Evolutionary conservation across 2,888 invertebrate species (phyloP).

Genomic region (Silvanus unidentatus): DNA sequence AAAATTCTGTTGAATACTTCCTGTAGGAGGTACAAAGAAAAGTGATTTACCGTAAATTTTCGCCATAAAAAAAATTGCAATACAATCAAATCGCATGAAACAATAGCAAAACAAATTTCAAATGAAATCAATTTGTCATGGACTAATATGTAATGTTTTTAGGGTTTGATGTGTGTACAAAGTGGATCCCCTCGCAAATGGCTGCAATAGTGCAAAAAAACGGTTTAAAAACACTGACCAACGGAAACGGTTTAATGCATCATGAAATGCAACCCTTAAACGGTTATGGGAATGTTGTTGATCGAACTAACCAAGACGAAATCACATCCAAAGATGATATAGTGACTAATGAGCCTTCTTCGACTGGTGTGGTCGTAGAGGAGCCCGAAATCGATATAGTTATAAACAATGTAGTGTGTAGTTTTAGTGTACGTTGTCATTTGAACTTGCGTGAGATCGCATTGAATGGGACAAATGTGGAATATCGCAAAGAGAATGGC

Average conservation of each 20-base stretch:
- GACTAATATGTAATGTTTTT: constrained; percentile 4
- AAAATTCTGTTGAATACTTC: not conserved
- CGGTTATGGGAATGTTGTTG: constrained; percentile 24
- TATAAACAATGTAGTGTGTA: constrained; percentile 96
- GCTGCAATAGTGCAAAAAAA: constrained; percentile 80
- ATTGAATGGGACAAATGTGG: constrained; percentile 86
- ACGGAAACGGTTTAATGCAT: constrained; percentile 50
- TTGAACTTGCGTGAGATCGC: constrained; percentile 92
- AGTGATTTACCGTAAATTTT: not conserved
- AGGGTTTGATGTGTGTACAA: not conserved
- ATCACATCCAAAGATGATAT: constrained; percentile 40
- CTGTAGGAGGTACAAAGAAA: not conserved
- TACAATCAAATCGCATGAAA: no score
- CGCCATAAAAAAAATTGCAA: no score
- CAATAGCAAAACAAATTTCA: not conserved
- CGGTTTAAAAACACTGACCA: constrained; percentile 70
- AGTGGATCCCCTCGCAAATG: constrained; percentile 47
- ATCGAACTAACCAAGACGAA: constrained; percentile 17
- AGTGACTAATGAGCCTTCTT: constrained; percentile 45
- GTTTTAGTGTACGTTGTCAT: constrained; percentile 95
- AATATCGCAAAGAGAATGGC: constrained; percentile 90
- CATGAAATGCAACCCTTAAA: constrained; percentile 48
- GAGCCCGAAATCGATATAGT: constrained; percentile 88
- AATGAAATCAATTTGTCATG: not conserved
- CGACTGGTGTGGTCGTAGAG: constrained; percentile 43